Conservation (phyloP, 2,888 invertebrate genomes). For the Zonitis immaculata region DNA sequence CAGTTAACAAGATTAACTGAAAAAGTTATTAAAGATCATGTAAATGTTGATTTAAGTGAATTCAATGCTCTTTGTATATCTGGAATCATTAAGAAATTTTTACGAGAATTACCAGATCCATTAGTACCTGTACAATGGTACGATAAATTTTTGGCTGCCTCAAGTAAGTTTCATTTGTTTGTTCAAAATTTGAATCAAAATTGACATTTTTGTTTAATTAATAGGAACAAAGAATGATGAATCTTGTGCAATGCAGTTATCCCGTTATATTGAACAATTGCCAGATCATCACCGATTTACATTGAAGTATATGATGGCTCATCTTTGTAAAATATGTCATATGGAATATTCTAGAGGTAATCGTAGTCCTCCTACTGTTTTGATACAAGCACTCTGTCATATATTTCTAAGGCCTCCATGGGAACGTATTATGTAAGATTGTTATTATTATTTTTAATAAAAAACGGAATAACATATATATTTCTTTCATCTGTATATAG, state of each 20-base stretch:
- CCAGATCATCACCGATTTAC: slow-evolving; percentile 62
- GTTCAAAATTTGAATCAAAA: too few species aligned
- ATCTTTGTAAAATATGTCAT: slow-evolving; percentile 66
- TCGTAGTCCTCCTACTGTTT: slow-evolving; percentile 60
- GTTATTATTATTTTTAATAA: slow-evolving; percentile 9
- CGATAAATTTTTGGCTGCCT: slow-evolving; percentile 61
- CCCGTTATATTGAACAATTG: slow-evolving; percentile 56
- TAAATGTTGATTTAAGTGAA: slow-evolving; percentile 47
- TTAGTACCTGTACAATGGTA: slow-evolving; percentile 71
- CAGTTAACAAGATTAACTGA: slow-evolving; percentile 56
- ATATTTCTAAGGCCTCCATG: slow-evolving; percentile 70
- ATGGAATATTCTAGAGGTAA: slow-evolving; percentile 61
- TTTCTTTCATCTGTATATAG: slow-evolving; percentile 49
- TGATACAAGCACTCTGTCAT: slow-evolving; percentile 68
- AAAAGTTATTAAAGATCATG: slow-evolving; percentile 49
- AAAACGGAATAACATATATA: not conserved
- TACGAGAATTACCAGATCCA: slow-evolving; percentile 70
- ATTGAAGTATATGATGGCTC: slow-evolving; percentile 62
- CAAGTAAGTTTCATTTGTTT: slow-evolving; percentile 26
- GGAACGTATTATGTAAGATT: slow-evolving; percentile 67
- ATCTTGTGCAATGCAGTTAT: slow-evolving; percentile 53
- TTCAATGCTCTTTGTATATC: slow-evolving; percentile 56
- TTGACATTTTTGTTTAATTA: too few species aligned
- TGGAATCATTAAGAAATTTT: slow-evolving; percentile 64
- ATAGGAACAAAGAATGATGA: slow-evolving; percentile 49